Base-by-base conservation (phyloP, 53 echinoderm and acorn worm genomes). In the Actinopyga echinites region DNA sequence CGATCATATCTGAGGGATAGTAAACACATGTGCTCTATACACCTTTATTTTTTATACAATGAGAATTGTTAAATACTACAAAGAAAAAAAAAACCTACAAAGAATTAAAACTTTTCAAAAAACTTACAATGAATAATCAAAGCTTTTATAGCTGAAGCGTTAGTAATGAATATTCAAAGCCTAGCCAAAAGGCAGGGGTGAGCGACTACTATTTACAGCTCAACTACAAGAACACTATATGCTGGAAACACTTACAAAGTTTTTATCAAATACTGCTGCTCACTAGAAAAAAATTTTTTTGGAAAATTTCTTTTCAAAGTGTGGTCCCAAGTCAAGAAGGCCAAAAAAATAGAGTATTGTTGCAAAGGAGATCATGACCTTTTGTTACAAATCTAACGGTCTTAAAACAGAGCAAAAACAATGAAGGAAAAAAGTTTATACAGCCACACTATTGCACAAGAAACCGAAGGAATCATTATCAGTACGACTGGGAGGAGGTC, bases 1-100 rank as follows among this genome's bases (percentile, higher is more conserved):
- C 17, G 49, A 49, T 49, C 49, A 49, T 5, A 17, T 49, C 15
- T 49, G 0, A 15, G 49, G 49, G 49, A 49, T 49, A 49, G 71
- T 71, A 24, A 71, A 71, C 71, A 71, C 40, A 71, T 71, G 71
- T 71, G 71, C 68, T 71, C 44, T 71, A 40, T 71, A 71, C 71
- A 71, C 49, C 49, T 49, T 49, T 49, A 4, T 49, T 49, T 49
- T 49, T 49, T 49, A 49, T 49, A 49, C 49, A 49, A 49, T 49
- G 49, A 49, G 49, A 49, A 44, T 71, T 44, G 44, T 71, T 71
- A 71, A 71, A 71, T 71, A 71, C 71, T 71, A 71, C 71, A 25
- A 38, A 71, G 44, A 65, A 71, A 17, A 71, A 36, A 65, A 69
- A 43, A 40, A 63, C 31, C 24, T 25, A 71, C 35, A 71, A 71